These are phyloP conservation scores for Solenopsis invicta DNA, from an alignment of 1,140 invertebrate genomes.

Conservation along the genomic window DNA sequence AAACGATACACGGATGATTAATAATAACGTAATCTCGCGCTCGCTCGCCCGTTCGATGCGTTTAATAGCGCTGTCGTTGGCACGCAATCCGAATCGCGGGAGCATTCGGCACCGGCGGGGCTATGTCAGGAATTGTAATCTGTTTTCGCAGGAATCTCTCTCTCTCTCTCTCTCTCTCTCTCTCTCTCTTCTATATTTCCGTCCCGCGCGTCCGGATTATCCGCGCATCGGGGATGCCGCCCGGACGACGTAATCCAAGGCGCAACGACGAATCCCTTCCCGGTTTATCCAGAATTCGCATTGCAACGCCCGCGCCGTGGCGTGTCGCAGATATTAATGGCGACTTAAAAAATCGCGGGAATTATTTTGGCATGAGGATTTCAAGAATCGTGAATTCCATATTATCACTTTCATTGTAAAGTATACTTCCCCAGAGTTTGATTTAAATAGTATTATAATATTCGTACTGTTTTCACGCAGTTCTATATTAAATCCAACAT, in stretches of 20 bases:
- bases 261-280: background rate
- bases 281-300: constrained; percentile 6
- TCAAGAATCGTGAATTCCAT: background rate
- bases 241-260: background rate
- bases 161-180: background rate
- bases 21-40: constrained; percentile 54
- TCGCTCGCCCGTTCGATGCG: background rate
- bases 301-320: background rate
- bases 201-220: constrained; percentile 12
- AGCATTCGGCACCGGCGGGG: constrained; percentile 20
- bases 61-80: constrained; percentile 33
- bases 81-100: constrained; percentile 33
- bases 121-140: constrained; percentile 50
- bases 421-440: background rate
- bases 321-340: background rate
- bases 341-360: background rate
- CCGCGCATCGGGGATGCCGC: background rate
- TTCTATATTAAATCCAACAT: background rate
- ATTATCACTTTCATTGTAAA: background rate
- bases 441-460: background rate
- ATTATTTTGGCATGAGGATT: background rate
- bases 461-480: background rate
- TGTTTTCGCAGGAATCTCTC: constrained; percentile 46
- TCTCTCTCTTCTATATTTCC: constrained; percentile 20
- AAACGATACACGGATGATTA: constrained; percentile 60